A percentile compares a stretch with the other conserved stretches of the same genome.
Evolutionary conservation across 2,113 vertebrate genomes (phyloP).

Genomic region (Phaethornis superciliosus): DNA sequence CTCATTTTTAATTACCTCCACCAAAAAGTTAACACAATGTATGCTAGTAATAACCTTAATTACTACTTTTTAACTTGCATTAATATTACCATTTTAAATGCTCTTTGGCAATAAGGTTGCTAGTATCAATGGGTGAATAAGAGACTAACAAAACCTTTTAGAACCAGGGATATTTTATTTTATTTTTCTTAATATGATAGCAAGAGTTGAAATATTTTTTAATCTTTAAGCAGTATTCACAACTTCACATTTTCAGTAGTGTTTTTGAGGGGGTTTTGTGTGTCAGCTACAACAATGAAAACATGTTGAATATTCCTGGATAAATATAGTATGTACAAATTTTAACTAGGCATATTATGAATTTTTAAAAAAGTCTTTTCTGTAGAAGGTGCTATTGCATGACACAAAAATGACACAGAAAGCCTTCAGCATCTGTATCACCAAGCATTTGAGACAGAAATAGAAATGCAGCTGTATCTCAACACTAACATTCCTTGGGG

Average conservation of each 20-base stretch:
- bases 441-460: constrained; percentile 7
- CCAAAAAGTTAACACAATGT: background rate
- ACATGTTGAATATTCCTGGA: background rate
- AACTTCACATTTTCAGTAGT: background rate
- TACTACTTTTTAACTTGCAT: background rate
- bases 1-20: background rate
- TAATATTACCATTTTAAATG: background rate
- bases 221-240: background rate
- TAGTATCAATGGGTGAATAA: background rate
- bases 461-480: constrained; percentile 25
- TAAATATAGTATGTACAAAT: background rate
- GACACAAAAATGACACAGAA: background rate
- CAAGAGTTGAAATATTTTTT: background rate
- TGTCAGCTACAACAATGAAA: background rate
- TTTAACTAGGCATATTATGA: background rate
- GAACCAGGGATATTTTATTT: background rate
- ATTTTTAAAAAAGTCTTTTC: background rate
- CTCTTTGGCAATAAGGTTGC: background rate
- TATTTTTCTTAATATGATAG: background rate
- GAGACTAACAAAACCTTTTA: background rate
- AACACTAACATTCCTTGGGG: background rate
- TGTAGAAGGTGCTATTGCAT: background rate
- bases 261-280: background rate
- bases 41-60: background rate
- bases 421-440: background rate